Evolutionary conservation across 2,797 vertebrate species (phyloP).

Genomic region (Micrastur ruficollis): DNA sequence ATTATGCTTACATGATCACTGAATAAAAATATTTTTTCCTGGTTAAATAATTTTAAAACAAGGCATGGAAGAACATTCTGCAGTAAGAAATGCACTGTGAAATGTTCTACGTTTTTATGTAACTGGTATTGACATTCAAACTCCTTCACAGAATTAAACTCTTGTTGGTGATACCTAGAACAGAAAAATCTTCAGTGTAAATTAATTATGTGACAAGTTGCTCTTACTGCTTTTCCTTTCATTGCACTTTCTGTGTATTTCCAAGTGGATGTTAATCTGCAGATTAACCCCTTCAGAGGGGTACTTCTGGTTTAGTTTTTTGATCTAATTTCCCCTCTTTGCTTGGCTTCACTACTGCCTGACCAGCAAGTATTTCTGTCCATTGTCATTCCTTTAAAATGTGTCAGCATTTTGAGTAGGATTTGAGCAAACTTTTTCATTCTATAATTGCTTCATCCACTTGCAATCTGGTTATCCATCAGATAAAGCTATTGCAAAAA

Average conservation of each 20-base stretch:
- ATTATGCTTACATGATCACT: neutral
- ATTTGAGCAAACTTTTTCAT: neutral
- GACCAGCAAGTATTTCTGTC: neutral
- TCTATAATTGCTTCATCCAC: neutral
- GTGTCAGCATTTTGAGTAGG: neutral
- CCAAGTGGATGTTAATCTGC: neutral
- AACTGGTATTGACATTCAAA: neutral
- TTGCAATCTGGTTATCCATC: accelerated
- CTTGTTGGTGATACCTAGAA: neutral
- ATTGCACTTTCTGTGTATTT: neutral
- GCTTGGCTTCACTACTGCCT: neutral
- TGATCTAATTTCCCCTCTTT: neutral
- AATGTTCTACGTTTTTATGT: neutral
- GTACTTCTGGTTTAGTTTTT: neutral
- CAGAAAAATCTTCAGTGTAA: neutral
- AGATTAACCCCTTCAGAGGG: neutral
- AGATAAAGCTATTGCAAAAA: neutral
- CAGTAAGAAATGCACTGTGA: neutral
- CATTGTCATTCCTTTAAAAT: neutral
- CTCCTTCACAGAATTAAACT: neutral
- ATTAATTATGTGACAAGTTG: neutral
- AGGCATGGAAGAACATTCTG: neutral
- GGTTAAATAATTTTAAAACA: neutral
- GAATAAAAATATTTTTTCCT: neutral
- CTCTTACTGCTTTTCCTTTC: neutral